These are phyloP conservation scores for Phalera bucephala DNA, from an alignment of 2,888 invertebrate genomes.

Conservation along the genomic window DNA sequence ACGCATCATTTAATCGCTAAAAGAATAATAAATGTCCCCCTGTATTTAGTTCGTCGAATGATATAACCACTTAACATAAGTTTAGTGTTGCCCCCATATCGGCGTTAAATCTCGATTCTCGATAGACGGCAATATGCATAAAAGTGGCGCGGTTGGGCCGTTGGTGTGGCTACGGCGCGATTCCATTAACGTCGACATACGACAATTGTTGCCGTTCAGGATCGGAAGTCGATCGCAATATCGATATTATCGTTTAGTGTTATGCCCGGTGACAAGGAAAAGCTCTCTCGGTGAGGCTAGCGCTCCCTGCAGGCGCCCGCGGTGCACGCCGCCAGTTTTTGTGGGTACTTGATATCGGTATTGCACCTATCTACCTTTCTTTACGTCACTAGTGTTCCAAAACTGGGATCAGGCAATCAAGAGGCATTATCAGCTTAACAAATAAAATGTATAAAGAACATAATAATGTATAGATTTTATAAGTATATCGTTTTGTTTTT, in stretches of 20 bases:
- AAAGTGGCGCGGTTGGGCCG: conserved; percentile 38
- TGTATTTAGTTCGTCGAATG: too few species aligned
- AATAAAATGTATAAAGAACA: too few species aligned
- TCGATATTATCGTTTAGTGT: conserved; percentile 78
- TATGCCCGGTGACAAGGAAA: conserved; percentile 79
- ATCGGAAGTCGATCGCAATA: conserved; percentile 69
- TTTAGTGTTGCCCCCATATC: conserved; percentile 27
- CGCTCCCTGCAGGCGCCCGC: conserved; percentile 54
- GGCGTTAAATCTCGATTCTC: conserved; percentile 38
- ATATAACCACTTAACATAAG: conserved; percentile 6
- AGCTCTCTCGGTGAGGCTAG: conserved; percentile 60
- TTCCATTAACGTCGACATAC: conserved; percentile 69
- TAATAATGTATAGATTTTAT: too few species aligned
- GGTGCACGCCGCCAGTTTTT: conserved; percentile 41
- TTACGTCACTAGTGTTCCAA: too few species aligned
- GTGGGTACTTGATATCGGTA: conserved; percentile 30
- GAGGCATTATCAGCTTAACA: too few species aligned
- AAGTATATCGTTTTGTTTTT: too few species aligned
- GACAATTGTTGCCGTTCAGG: conserved; percentile 74
- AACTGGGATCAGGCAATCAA: too few species aligned
- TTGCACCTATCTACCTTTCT: conserved; percentile 37
- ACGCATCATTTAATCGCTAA: too few species aligned
- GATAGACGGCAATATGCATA: conserved; percentile 51
- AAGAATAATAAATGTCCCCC: too few species aligned
- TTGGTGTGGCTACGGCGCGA: conserved; percentile 33